phyloP scores from a whole-genome alignment of 2,888 invertebrate species.

The Bimastos eiseni region DNA sequence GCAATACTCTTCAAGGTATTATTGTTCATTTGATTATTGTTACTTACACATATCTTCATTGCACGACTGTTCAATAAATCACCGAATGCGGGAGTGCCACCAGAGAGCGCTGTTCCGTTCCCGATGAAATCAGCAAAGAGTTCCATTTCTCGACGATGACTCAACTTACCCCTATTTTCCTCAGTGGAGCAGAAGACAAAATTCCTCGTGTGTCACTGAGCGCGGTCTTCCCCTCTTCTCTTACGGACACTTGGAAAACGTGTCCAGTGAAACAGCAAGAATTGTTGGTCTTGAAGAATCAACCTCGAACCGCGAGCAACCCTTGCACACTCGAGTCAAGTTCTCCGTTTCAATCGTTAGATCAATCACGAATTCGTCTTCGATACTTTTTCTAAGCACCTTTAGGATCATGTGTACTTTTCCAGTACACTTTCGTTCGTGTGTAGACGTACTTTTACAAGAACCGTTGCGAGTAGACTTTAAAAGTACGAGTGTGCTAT shows the following conservation, averaged over 20 bases:
- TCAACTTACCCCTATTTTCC: background rate
- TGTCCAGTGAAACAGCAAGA: background rate
- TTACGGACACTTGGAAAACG: background rate
- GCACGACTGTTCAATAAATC: background rate
- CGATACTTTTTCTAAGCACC: no score
- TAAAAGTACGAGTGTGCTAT: background rate
- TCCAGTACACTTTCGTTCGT: background rate
- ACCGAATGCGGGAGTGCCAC: background rate
- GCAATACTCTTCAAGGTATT: background rate
- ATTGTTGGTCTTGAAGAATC: background rate
- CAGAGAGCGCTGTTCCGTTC: background rate
- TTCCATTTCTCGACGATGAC: background rate
- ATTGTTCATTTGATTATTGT: no score
- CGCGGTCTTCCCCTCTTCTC: background rate
- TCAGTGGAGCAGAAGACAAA: background rate
- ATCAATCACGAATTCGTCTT: no score
- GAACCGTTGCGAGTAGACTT: background rate
- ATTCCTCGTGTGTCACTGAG: background rate
- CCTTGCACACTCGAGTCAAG: no score
- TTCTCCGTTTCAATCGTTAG: no score
- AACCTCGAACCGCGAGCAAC: background rate
- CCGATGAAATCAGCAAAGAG: background rate
- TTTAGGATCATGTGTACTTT: background rate
- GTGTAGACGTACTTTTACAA: background rate
- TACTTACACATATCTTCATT: background rate